phyloP scores from a whole-genome alignment of 2,113 vertebrate species.

The Mungos mungo region DNA sequence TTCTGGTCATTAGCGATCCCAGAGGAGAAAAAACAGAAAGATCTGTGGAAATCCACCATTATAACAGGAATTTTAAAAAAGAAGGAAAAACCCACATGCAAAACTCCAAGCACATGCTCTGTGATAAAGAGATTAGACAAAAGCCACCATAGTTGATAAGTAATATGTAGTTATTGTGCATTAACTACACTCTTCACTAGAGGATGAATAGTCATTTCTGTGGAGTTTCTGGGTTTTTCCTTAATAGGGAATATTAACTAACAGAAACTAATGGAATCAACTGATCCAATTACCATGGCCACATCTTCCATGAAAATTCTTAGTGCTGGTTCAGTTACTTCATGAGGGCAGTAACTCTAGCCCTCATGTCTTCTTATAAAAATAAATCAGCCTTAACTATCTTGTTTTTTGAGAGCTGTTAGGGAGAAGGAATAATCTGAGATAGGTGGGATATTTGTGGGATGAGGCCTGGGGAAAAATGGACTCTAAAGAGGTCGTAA shows the following conservation, averaged over 20 bases:
- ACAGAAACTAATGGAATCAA: not conserved
- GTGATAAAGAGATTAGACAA: not conserved
- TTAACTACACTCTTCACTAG: not conserved
- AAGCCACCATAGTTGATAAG: not conserved
- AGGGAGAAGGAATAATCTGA: not conserved
- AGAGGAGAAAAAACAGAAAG: not conserved
- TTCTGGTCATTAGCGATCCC: not conserved
- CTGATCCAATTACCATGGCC: not conserved
- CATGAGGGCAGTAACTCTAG: not conserved
- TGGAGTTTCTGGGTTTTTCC: not conserved
- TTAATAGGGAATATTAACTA: not conserved
- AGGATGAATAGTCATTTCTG: not conserved
- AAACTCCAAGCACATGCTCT: not conserved
- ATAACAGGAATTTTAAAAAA: not conserved
- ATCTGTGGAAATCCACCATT: not conserved
- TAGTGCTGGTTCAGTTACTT: not conserved
- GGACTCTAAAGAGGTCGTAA: not conserved
- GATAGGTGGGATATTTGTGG: not conserved
- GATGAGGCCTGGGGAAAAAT: not conserved
- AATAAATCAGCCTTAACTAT: not conserved
- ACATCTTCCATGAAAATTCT: not conserved
- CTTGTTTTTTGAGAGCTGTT: not conserved
- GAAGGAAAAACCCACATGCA: not conserved
- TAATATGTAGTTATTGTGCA: not conserved
- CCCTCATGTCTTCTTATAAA: not conserved